Base-by-base conservation (phyloP, 2,113 vertebrate genomes). In the Donacobius atricapilla region DNA sequence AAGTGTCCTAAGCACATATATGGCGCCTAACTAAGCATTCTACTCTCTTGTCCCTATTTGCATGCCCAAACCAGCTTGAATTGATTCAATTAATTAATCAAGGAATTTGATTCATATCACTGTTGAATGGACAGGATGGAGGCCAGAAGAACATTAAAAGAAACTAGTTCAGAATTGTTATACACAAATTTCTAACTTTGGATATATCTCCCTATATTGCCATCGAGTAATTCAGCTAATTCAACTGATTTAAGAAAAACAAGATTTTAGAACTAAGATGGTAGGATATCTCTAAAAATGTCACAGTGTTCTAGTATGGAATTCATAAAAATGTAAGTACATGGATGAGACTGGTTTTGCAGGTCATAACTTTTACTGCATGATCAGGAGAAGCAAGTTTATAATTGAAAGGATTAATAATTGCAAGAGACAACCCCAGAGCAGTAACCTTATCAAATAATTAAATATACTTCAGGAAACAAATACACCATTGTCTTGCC, bases 1-100 rank as follows among this genome's bases (percentile, higher is more conserved):
- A 75, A 63, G 14, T 75, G 8, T 27, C 4, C 11, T 57, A 57
- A 71, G 9, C 28, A 57, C 0, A 0, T 21, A 22, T 15, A n/a
- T 37, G 17, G 10, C 68, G 16, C 8, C 30, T 69, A 45, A 45
- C 8, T 39, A 72, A 72, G 4, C 23, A 64, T 64, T 58, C 17
- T 72, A 28, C 27, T 68, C 5, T 87, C 44, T 83, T 58, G 28
- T 33, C 18, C 25, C n/a, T 72, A 6, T 31, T 45, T 60, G 18
- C 10, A 28, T 58, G 25, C 17, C 33, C 56, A 12, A 13, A 23
- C 10, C 58, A 64, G 5, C 23, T 54, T 37, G 19, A 68, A 75
- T 40, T 50, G 18, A 28, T 68, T 86, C 2, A 64, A 47, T 75
- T 57, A 68, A 83, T 91, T 45, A 68, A 40, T 56, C 44, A 91